phyloP scores from a whole-genome alignment of 2,113 vertebrate genomes.

The Nibea coibor region DNA sequence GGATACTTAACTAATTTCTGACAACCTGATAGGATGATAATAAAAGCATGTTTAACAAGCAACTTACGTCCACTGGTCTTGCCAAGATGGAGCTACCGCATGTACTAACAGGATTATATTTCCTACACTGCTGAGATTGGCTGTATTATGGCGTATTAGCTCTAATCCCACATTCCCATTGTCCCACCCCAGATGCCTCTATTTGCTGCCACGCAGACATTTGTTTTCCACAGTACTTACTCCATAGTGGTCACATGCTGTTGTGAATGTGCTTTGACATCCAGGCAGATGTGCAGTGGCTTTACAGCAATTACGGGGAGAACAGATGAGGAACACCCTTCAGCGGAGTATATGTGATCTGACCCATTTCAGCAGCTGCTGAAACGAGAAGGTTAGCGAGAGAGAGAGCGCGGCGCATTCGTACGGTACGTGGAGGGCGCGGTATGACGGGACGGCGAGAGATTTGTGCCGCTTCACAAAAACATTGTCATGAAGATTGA shows the following conservation, averaged over 20 bases:
- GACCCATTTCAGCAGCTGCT: conserved; percentile 65
- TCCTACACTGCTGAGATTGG: conserved; percentile 71
- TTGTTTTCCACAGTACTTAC: conserved; percentile 7
- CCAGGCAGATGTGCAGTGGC: conserved; percentile 13
- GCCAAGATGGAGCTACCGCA: conserved; percentile 45
- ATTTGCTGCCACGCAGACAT: conserved; percentile 1
- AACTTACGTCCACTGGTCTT: conserved; percentile 19
- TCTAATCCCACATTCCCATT: conserved; percentile 72
- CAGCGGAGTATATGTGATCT: conserved; percentile 37
- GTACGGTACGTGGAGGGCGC: conserved; percentile 1
- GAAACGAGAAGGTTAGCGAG: background rate
- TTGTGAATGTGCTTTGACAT: conserved; percentile 26
- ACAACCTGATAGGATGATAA: conserved; percentile 13
- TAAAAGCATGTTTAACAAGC: conserved; percentile 56
- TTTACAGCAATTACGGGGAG: conserved; percentile 28
- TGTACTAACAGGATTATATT: conserved; percentile 78
- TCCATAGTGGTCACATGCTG: background rate
- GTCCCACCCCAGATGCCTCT: conserved; percentile 19
- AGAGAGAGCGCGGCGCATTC: conserved; percentile 2
- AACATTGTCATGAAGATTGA: conserved; percentile 40
- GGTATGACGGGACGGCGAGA: background rate
- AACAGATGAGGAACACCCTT: background rate
- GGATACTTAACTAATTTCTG: conserved; percentile 11
- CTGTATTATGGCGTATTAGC: conserved; percentile 70
- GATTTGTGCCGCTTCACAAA: conserved; percentile 9